Conservation (phyloP, 2,888 invertebrate species). For the Eupithecia centaureata region DNA sequence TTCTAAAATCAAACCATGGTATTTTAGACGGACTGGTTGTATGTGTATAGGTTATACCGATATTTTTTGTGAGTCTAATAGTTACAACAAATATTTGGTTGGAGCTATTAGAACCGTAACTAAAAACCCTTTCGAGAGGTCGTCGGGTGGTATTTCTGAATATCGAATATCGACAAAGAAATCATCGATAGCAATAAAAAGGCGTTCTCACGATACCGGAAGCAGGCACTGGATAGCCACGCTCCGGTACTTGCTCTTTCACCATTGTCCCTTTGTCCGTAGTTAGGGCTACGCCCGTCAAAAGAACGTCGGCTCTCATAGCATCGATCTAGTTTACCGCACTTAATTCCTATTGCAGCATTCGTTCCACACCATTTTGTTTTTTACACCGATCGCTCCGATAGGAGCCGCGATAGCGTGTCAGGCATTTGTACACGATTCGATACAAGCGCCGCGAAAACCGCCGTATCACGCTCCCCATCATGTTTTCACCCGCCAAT, state of each 20-base stretch:
- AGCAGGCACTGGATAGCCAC: conserved; percentile 72
- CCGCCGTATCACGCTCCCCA: conserved; percentile 50
- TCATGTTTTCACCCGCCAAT: conserved; percentile 47
- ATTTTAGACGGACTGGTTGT: not conserved
- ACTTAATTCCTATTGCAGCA: conserved; percentile 75
- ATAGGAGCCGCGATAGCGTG: conserved; percentile 55
- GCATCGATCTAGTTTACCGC: conserved; percentile 73
- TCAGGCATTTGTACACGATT: conserved; percentile 52
- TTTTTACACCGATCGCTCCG: conserved; percentile 61
- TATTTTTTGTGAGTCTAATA: not conserved
- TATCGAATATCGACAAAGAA: conserved; percentile 58
- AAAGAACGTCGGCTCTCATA: conserved; percentile 68
- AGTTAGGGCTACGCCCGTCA: conserved; percentile 66
- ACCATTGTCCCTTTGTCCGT: conserved; percentile 77
- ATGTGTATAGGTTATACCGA: not conserved
- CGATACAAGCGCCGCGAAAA: conserved; percentile 45
- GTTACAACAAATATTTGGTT: conserved; percentile 9
- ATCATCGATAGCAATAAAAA: conserved; percentile 66
- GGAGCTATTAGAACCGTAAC: conserved; percentile 16
- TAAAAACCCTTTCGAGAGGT: conserved; percentile 31
- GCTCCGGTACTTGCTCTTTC: conserved; percentile 78
- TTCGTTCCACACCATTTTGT: conserved; percentile 70
- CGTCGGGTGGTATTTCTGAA: conserved; percentile 44
- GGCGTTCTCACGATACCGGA: conserved; percentile 79
- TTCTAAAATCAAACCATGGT: not conserved